Evolutionary conservation across 2,113 vertebrate species (phyloP), one percentile per base, ranked within the genome.

Genomic region (Murina feae): DNA sequence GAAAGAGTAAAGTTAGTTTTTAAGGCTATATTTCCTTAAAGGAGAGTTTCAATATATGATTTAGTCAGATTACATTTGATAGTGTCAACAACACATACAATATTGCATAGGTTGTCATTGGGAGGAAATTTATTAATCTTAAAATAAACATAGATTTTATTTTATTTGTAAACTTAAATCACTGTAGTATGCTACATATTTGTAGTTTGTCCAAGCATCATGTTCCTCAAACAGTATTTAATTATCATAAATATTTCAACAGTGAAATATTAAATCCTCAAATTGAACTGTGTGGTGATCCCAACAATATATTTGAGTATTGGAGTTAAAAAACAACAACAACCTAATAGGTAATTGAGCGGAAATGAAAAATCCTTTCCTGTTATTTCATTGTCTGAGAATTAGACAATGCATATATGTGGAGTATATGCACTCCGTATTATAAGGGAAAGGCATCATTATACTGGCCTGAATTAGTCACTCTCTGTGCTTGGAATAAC

Each of bases 401-500:
- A 93, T 32, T 6, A 78, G 58, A 79, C 18, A 14, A 25, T 1
- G 1, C 4, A 17, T 44, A 9, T 83, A 51, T 28, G 11, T 49
- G 8, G 3, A 58, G 12, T 39, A 28, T 3, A 44, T 35, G 16
- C 65, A 21, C 21, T 78, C 30, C 55, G 39, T 14, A 8, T 49
- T 47, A 5, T 47, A n/a, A 25, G 6, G 35, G 25, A 30, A 30
- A 55, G 35, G 16, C 90, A 93, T 94, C 13, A 92, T 18, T 63
- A 30, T 28, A 76, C 39, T 60, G 65, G 94, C 75, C 92, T 96
- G 53, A 79, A 92, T 30, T 85, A 94, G 86, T 92, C 81, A 63
- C 55, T 84, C 82, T 72, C 3, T 94, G 95, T 96, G 95, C 75
- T 97, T 96, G 94, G 60, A 74, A 88, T 96, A 81, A 90, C 82